These are phyloP conservation scores for Lordiphosa fenestrarum DNA, from an alignment of 2,888 invertebrate species.

Conservation along the genomic window DNA sequence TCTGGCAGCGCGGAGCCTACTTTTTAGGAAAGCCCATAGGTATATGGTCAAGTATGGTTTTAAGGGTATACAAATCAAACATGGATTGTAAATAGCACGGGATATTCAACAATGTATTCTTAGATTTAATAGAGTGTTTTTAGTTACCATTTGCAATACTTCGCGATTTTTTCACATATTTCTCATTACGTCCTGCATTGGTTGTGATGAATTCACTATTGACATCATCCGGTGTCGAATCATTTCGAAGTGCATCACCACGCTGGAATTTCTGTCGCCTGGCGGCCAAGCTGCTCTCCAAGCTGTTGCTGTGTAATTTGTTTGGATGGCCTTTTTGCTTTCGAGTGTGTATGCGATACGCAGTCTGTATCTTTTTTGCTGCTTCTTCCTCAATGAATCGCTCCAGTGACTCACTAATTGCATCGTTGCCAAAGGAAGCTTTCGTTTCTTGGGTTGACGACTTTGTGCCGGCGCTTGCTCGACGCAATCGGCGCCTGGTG, in stretches of 20 bases:
- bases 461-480: conserved; percentile 68
- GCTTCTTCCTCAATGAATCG: conserved; percentile 72
- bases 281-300: conserved; percentile 72
- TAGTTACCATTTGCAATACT: conserved; percentile 29
- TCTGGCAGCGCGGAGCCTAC: no score
- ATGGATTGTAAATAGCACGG: no score
- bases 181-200: conserved; percentile 27
- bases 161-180: not conserved
- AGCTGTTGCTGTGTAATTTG: conserved; percentile 29
- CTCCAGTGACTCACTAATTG: conserved; percentile 78
- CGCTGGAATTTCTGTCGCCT: conserved; percentile 77
- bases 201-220: conserved; percentile 29
- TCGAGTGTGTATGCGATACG: conserved; percentile 49
- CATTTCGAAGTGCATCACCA: conserved; percentile 78
- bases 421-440: conserved; percentile 77
- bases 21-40: no score
- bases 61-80: no score
- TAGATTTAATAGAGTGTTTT: not conserved
- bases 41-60: no score
- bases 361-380: conserved; percentile 63
- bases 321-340: conserved; percentile 22
- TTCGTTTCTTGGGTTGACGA: conserved; percentile 62
- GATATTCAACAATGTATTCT: no score
- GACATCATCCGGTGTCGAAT: conserved; percentile 78
- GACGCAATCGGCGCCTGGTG: conserved; percentile 70